A percentile compares a stretch with the other conserved stretches of the same genome.
Evolutionary conservation across 2,888 invertebrate species (phyloP).

Genomic region (Rhamnusium bicolor): DNA sequence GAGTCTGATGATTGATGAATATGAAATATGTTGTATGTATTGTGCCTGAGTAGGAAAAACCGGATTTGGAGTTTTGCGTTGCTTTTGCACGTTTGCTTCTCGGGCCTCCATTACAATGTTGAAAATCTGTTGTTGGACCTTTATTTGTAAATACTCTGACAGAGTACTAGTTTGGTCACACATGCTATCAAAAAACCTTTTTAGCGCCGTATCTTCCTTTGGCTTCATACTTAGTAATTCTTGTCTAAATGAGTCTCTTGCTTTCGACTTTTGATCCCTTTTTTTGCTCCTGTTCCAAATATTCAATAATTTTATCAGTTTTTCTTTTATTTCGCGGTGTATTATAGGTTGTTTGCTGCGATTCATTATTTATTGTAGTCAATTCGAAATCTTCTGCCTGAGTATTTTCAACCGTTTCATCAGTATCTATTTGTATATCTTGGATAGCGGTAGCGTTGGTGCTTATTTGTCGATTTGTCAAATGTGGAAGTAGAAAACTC

Average conservation of each 20-base stretch:
- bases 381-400: too few relatives aligned
- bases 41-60: background rate
- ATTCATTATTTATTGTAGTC: background rate
- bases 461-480: constrained; percentile 28
- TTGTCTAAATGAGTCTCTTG: constrained; percentile 25
- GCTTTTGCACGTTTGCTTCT: background rate
- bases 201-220: background rate
- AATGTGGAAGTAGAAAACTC: constrained; percentile 30
- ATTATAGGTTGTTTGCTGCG: background rate
- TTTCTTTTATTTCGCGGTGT: background rate
- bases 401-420: too few relatives aligned
- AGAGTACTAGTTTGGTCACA: background rate
- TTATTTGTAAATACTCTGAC: background rate
- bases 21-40: background rate
- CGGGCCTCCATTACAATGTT: background rate
- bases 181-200: background rate
- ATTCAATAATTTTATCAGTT: constrained; percentile 1
- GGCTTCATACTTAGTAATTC: background rate
- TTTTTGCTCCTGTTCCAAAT: constrained; percentile 28
- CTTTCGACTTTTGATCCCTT: constrained; percentile 18
- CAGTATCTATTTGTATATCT: too few relatives aligned
- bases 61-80: background rate
- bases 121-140: background rate
- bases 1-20: background rate
- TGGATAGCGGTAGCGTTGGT: background rate